Evolutionary conservation across 2,888 invertebrate genomes (phyloP), one percentile per base, ranked within the genome.

Genomic region (Parnassius smintheus): DNA sequence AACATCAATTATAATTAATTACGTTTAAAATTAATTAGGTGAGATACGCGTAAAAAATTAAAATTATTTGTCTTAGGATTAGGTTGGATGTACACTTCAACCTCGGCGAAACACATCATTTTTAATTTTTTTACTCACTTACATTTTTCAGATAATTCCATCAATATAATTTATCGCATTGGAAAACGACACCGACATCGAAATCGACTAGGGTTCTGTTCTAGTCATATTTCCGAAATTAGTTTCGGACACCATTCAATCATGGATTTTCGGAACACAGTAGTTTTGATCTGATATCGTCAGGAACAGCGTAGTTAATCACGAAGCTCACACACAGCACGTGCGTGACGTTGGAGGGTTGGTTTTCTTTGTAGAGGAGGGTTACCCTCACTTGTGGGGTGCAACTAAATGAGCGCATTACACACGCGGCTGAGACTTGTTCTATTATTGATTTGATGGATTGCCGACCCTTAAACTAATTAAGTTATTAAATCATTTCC

Each of bases 381-480:
- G 63, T 18, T 41, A 51, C 59, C 63, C 59, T 59, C 59, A 49
- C 49, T 46, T 48, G 44, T 51, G 41, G 59, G 59, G 59, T 55
- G 54, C 54, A 35, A 48, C 45, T 45, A 56, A 60, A 56, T 56
- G 51, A 59, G 56, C 58, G 4, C 54, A 61, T 61, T 44, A 35
- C 42, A 4, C 12, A 56, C 52, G 59, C 59, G 51, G 59, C 64
- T 58, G 67, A 63, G 64, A 66, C 68, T 68, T 66, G 56, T 69
- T 67, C 56, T 51, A 59, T 59, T 62, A 62, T 54, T 62, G 59
- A 59, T 59, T n/a, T 59, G 61, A 59, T 62, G 52, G 59, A 65
- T 65, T 45, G 52, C 53, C 25, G n/a, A 49, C 45, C 51, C 42
- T 12, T n/a, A 25, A 10, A 41, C 18, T 10, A 49, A 60, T 42